These are phyloP conservation scores for Ericerus pela DNA, from an alignment of 1,140 invertebrate genomes.

Conservation along the genomic window DNA sequence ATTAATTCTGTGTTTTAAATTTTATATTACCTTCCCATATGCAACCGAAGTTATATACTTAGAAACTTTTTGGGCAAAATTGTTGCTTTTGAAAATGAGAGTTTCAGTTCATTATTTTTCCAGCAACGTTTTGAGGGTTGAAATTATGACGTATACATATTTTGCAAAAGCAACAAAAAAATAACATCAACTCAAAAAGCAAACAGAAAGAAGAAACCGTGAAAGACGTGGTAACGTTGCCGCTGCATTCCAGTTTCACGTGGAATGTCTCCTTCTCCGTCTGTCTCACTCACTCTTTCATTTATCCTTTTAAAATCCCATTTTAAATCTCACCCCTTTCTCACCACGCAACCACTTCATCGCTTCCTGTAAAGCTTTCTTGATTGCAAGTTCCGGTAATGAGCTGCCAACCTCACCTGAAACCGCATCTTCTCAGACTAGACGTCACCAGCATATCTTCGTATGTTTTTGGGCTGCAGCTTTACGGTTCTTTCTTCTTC, in stretches of 20 bases:
- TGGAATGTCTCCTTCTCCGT: background rate
- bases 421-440: constrained; percentile 7
- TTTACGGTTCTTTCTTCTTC: background rate
- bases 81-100: constrained; percentile 8
- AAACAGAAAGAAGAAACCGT: constrained; percentile 3
- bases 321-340: too few species aligned
- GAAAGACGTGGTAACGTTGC: too few species aligned
- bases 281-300: background rate
- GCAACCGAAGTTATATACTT: too few species aligned
- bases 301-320: too few species aligned
- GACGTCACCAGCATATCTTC: constrained; percentile 9
- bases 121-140: constrained; percentile 8
- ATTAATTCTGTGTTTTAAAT: too few species aligned
- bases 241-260: background rate
- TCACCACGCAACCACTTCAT: too few species aligned
- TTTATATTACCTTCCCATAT: too few species aligned
- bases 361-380: constrained; percentile 6
- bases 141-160: constrained; percentile 11
- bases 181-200: too few species aligned
- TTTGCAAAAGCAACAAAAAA: too few species aligned
- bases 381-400: constrained; percentile 10
- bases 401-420: constrained; percentile 11
- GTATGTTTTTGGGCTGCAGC: too few species aligned
- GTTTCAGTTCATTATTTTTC: constrained; percentile 8
- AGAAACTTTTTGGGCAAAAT: too few species aligned